Evolutionary conservation across 1,140 invertebrate species (phyloP).

Genomic region (Anastrepha ludens): DNA sequence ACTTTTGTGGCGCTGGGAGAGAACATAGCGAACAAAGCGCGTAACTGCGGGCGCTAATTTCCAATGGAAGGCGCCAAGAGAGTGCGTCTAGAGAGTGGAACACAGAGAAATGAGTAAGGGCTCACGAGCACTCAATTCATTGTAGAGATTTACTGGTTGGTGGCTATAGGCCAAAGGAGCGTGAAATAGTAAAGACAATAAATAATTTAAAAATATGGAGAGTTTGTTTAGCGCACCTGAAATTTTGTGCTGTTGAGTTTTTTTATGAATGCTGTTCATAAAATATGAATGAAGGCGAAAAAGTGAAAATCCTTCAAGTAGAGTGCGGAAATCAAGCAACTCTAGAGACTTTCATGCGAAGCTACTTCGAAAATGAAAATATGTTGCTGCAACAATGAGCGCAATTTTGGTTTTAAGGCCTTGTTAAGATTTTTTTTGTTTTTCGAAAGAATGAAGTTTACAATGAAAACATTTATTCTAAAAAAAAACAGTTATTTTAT

Average conservation of each 20-base stretch:
- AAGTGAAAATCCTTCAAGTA: background rate
- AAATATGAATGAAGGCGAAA: background rate
- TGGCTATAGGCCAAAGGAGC: background rate
- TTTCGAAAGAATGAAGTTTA: no score
- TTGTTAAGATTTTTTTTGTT: no score
- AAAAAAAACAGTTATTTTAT: no score
- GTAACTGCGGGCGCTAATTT: background rate
- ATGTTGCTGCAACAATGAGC: no score
- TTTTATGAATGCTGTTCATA: background rate
- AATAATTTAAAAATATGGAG: slow-evolving; percentile 33
- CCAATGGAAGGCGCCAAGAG: background rate
- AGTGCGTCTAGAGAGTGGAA: background rate
- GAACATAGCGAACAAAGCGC: background rate
- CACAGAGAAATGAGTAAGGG: background rate
- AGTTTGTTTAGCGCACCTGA: background rate
- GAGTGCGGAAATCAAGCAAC: no score
- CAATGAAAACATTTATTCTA: no score
- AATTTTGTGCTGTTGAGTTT: background rate
- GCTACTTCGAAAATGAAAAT: no score
- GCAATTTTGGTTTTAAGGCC: no score
- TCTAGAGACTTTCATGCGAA: no score
- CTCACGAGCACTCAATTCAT: background rate
- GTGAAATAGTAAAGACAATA: background rate
- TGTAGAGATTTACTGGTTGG: background rate
- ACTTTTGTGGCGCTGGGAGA: slow-evolving; percentile 4